These are phyloP conservation scores for Cyrtonyx montezumae DNA, from an alignment of 2,113 vertebrate genomes.

Conservation along the genomic window DNA sequence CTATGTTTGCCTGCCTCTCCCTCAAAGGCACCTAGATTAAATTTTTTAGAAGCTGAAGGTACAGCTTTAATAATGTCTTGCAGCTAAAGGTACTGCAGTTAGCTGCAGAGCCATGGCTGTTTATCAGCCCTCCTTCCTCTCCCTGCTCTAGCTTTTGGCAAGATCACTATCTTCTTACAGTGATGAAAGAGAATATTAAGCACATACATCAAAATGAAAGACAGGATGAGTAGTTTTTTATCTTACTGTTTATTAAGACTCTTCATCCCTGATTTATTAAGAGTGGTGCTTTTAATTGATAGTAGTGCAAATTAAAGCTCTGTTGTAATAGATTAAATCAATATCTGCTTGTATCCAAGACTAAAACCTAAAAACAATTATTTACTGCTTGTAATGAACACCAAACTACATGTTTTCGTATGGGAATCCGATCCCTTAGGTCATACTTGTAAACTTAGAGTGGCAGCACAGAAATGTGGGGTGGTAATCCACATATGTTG, in stretches of 20 bases:
- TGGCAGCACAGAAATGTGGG: not conserved
- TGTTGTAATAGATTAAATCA: constrained; percentile 17
- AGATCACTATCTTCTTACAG: constrained; percentile 48
- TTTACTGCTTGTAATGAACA: not conserved
- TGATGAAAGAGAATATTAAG: constrained; percentile 70
- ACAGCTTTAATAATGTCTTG: constrained; percentile 19
- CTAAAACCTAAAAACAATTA: not conserved
- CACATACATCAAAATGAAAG: constrained; percentile 65
- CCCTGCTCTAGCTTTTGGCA: constrained; percentile 43
- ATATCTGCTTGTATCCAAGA: constrained; percentile 20
- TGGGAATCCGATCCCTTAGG: not conserved
- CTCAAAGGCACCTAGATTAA: not conserved
- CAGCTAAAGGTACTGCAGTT: constrained; percentile 10
- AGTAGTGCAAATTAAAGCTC: constrained; percentile 54
- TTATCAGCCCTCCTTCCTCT: constrained; percentile 10
- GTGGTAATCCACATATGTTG: not conserved
- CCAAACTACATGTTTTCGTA: not conserved
- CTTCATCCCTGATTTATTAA: constrained; percentile 45
- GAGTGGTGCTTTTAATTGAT: constrained; percentile 51
- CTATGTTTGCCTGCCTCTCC: not conserved
- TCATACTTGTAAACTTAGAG: not conserved
- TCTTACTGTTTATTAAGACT: constrained; percentile 51
- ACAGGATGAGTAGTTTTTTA: not conserved
- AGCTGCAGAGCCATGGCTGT: not conserved
- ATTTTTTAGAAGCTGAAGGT: not conserved